phyloP scores from a whole-genome alignment of 2,888 invertebrate genomes.

The Lacanobia oleracea region DNA sequence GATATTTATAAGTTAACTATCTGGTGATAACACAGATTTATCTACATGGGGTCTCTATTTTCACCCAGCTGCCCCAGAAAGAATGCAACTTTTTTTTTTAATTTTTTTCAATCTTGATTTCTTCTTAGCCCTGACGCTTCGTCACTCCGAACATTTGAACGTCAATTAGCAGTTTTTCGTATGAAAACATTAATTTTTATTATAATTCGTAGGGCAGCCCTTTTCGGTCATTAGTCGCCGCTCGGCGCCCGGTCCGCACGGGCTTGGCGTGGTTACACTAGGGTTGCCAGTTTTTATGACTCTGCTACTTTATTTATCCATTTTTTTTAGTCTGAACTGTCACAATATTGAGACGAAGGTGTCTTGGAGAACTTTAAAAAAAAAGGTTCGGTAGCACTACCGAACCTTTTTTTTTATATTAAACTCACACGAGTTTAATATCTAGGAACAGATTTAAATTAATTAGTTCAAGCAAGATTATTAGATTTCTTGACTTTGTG shows the following conservation, averaged over 20 bases:
- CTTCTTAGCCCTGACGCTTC: background rate
- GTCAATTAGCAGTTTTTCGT: conserved; percentile 64
- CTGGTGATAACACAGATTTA: background rate
- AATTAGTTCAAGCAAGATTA: background rate
- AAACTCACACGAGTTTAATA: no score
- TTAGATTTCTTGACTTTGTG: conserved; percentile 4
- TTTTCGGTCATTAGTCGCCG: conserved; percentile 70
- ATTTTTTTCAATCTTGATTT: no score
- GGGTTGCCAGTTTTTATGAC: conserved; percentile 50
- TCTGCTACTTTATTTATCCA: conserved; percentile 28
- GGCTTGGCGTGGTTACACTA: conserved; percentile 41
- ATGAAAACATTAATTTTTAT: conserved; percentile 61
- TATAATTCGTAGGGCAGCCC: conserved; percentile 68
- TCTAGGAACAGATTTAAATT: background rate
- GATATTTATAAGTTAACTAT: background rate
- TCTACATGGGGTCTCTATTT: background rate
- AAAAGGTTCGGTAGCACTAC: background rate
- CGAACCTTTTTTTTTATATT: no score
- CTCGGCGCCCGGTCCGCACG: conserved; percentile 60
- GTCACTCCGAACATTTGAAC: conserved; percentile 43
- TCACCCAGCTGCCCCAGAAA: no score
- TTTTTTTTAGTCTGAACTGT: conserved; percentile 2
- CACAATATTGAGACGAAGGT: background rate
- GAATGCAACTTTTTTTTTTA: no score
- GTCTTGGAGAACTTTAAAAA: background rate